Conservation (phyloP, 2,113 vertebrate genomes). For the Prochilodus magdalenae region DNA sequence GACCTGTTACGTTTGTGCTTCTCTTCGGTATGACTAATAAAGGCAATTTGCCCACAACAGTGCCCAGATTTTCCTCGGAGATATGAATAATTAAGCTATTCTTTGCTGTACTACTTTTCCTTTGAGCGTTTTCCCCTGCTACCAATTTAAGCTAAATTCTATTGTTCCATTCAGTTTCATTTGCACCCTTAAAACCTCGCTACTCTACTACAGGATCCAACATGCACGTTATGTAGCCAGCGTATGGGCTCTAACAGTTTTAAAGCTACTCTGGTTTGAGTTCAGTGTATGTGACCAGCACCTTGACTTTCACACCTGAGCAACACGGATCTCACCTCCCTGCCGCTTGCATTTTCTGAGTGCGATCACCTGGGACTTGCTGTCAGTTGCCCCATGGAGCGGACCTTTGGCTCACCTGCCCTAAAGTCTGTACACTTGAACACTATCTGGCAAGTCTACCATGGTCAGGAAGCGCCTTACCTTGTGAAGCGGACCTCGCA, state of each 20-base stretch:
- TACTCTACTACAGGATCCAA: too few relatives aligned
- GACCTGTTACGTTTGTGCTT: not conserved
- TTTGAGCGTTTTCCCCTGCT: not conserved
- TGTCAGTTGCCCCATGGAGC: not conserved
- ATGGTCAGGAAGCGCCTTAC: constrained; percentile 71
- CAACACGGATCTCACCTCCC: constrained; percentile 20
- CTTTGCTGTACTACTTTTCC: not conserved
- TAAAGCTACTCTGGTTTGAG: constrained; percentile 17
- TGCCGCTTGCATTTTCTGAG: constrained; percentile 26
- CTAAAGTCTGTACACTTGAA: not conserved
- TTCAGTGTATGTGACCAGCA: constrained; percentile 34
- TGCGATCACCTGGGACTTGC: constrained; percentile 11
- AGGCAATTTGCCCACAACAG: not conserved
- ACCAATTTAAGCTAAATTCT: too few relatives aligned
- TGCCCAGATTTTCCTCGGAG: not conserved
- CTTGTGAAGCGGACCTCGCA: constrained; percentile 99
- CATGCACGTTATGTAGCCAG: too few relatives aligned
- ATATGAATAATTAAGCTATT: not conserved
- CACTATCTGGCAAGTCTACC: not conserved
- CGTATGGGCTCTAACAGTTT: not conserved
- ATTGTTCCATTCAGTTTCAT: too few relatives aligned
- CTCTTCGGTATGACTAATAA: not conserved
- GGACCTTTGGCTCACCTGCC: constrained; percentile 20
- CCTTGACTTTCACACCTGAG: constrained; percentile 41
- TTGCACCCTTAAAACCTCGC: too few relatives aligned